Evolutionary conservation across 2,113 vertebrate species (phyloP).

Genomic region (Gavia stellata): DNA sequence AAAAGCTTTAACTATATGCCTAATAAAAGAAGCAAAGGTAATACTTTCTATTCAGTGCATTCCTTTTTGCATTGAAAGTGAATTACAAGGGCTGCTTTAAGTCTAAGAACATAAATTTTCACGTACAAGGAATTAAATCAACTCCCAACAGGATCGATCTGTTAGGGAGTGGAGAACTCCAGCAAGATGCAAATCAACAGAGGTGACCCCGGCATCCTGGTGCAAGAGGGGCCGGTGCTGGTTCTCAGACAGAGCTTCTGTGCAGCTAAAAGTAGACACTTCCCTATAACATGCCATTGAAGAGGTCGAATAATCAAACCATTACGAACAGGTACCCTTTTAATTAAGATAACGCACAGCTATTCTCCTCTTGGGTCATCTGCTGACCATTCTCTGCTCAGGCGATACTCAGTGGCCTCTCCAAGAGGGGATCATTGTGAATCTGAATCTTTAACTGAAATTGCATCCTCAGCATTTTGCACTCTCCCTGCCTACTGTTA

Average conservation of each 20-base stretch:
- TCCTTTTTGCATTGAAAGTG: neutral
- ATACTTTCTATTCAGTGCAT: conserved; percentile 10
- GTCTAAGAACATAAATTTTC: conserved; percentile 46
- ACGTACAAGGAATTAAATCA: conserved; percentile 32
- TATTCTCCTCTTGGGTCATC: neutral
- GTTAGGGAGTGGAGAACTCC: neutral
- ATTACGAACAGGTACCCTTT: neutral
- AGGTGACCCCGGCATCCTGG: neutral
- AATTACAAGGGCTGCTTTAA: conserved; percentile 34
- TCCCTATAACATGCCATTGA: neutral
- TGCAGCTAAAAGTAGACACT: neutral
- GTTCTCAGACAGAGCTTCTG: neutral
- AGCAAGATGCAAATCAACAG: conserved; percentile 7
- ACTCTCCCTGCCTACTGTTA: neutral
- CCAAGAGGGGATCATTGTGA: neutral
- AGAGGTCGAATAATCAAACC: neutral
- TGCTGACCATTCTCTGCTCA: neutral
- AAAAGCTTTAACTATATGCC: conserved; percentile 51
- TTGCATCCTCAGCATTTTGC: neutral
- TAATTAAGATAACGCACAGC: neutral
- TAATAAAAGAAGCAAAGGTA: conserved; percentile 57
- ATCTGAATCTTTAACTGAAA: neutral
- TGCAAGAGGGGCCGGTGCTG: neutral
- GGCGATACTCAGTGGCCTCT: neutral
- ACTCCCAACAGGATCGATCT: neutral